Conservation (phyloP, 2,113 vertebrate species). For the Carlito syrichta region DNA sequence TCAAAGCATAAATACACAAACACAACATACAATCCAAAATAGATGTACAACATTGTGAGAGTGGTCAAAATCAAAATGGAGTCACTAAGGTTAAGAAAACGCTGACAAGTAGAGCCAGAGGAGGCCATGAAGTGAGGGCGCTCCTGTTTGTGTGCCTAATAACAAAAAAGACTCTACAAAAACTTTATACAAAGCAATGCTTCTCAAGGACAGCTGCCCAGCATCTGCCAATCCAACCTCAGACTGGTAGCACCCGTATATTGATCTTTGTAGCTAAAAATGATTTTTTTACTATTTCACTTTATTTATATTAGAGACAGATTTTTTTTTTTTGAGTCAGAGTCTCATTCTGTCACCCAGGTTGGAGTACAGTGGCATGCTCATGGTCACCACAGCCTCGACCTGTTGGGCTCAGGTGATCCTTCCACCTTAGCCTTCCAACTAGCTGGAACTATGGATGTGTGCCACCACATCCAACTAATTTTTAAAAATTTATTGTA, state of each 20-base stretch:
- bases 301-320: too few species aligned
- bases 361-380: too few species aligned
- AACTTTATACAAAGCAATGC: neutral
- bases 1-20: neutral
- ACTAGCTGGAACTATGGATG: too few species aligned
- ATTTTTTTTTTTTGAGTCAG: too few species aligned
- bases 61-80: neutral
- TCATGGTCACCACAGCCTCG: too few species aligned
- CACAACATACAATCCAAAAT: neutral
- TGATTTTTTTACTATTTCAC: neutral
- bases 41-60: neutral
- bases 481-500: too few species aligned
- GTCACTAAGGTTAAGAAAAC: neutral
- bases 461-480: too few species aligned
- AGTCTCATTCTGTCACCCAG: too few species aligned
- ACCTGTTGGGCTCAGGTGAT: too few species aligned
- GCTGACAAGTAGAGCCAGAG: neutral
- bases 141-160: neutral
- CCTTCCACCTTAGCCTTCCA: too few species aligned
- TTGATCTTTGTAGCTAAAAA: neutral
- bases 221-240: neutral
- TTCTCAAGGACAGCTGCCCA: neutral
- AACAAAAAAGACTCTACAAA: neutral
- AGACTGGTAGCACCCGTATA: neutral
- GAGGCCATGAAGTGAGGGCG: neutral